Conservation (phyloP, 35 echinoderm and acorn worm species). For the Apostichopus japonicus region DNA sequence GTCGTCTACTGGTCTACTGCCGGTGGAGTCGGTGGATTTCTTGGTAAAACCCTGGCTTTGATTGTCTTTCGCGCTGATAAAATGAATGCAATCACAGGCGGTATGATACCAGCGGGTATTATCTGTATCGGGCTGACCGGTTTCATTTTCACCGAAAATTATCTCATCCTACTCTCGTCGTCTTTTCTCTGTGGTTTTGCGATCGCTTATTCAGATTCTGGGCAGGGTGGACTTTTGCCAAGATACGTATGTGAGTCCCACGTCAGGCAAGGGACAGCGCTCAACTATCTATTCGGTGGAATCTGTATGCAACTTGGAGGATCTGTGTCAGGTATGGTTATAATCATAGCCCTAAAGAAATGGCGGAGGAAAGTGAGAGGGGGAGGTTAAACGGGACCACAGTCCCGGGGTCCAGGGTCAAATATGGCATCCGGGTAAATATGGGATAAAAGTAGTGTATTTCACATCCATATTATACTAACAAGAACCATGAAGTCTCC, state of each 20-base stretch:
- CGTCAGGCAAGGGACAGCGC: not conserved
- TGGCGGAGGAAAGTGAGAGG: no score
- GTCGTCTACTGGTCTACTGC: slow-evolving; percentile 18
- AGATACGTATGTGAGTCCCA: not conserved
- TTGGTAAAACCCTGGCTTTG: not conserved
- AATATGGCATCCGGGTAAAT: no score
- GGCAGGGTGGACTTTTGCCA: not conserved
- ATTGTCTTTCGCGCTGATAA: not conserved
- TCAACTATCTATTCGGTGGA: slow-evolving; percentile 24
- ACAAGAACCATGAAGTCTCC: no score
- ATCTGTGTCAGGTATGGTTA: not conserved
- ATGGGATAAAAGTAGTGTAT: no score
- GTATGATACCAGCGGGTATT: not conserved
- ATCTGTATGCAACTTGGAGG: slow-evolving; percentile 28
- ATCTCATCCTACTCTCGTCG: not conserved
- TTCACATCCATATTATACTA: no score
- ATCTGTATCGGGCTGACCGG: not conserved
- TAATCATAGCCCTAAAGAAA: no score
- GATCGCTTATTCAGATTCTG: slow-evolving; percentile 12
- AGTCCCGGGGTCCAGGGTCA: no score
- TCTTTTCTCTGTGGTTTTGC: slow-evolving; percentile 28
- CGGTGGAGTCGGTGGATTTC: slow-evolving; percentile 40
- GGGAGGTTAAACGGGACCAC: no score
- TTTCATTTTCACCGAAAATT: not conserved
- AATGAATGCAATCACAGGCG: slow-evolving; percentile 36